Percentiles rank a stretch among this genome's conserved stretches.
phyloP scores from a whole-genome alignment of 2,113 vertebrate genomes.

The Oreochromis niloticus region DNA sequence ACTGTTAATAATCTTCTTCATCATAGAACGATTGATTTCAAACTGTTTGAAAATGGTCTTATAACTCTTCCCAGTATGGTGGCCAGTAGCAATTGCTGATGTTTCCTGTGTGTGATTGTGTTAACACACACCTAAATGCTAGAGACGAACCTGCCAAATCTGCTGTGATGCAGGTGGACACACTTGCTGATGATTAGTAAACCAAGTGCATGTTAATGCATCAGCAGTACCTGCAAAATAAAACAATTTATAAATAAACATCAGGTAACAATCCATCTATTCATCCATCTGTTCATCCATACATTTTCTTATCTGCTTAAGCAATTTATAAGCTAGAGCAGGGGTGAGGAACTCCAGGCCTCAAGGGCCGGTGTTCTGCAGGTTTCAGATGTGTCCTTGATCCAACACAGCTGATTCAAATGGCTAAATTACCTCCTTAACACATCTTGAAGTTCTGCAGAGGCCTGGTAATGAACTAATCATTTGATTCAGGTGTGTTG shows the following conservation, averaged over 20 bases:
- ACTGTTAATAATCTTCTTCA: neutral
- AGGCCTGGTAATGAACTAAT: neutral
- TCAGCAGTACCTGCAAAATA: neutral
- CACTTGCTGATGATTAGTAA: neutral
- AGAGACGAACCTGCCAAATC: neutral
- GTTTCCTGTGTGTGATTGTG: neutral
- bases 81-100: neutral
- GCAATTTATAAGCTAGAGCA: neutral
- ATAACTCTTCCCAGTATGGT: neutral
- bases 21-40: neutral
- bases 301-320: neutral
- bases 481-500: neutral
- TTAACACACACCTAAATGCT: neutral
- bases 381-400: neutral
- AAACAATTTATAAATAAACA: neutral
- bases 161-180: neutral
- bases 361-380: neutral
- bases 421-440: neutral
- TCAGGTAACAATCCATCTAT: neutral
- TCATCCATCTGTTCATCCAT: neutral
- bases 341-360: neutral
- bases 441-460: neutral
- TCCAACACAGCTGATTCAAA: neutral
- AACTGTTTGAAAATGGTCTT: neutral
- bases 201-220: neutral